These are phyloP conservation scores for Euwallacea fornicatus DNA, from an alignment of 1,140 invertebrate genomes.

Conservation along the genomic window DNA sequence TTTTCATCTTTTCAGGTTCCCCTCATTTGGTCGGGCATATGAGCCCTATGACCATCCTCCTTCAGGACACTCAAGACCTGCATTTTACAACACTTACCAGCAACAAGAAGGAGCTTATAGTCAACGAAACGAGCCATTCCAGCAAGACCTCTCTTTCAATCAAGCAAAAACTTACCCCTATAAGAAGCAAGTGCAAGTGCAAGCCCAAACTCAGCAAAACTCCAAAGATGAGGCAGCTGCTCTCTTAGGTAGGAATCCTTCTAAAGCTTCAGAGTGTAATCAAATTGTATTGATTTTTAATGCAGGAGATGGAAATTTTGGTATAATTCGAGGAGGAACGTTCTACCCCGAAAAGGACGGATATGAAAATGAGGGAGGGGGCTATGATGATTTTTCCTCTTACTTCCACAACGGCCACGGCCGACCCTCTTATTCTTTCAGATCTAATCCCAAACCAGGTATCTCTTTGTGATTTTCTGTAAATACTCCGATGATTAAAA, in stretches of 20 bases:
- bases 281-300: background rate
- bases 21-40: conserved; percentile 47
- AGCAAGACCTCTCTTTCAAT: conserved; percentile 39
- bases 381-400: conserved; percentile 53
- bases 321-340: conserved; percentile 82
- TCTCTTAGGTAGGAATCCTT: conserved; percentile 13
- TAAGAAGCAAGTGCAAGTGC: conserved; percentile 15
- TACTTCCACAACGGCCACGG: conserved; percentile 71
- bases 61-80: conserved; percentile 50
- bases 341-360: conserved; percentile 68
- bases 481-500: background rate
- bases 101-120: conserved; percentile 48
- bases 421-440: conserved; percentile 55
- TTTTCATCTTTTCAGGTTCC: conserved; percentile 7
- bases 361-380: conserved; percentile 57
- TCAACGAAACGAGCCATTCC: conserved; percentile 46
- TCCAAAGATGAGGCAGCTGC: conserved; percentile 15
- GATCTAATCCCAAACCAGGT: conserved; percentile 61
- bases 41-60: conserved; percentile 48
- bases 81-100: conserved; percentile 36
- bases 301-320: conserved; percentile 71
- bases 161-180: conserved; percentile 37
- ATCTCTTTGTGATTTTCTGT: background rate
- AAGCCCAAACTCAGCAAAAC: conserved; percentile 6
- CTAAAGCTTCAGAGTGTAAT: background rate